Base-by-base conservation (phyloP, 1,140 invertebrate genomes). In the Hycleus phaleratus region DNA sequence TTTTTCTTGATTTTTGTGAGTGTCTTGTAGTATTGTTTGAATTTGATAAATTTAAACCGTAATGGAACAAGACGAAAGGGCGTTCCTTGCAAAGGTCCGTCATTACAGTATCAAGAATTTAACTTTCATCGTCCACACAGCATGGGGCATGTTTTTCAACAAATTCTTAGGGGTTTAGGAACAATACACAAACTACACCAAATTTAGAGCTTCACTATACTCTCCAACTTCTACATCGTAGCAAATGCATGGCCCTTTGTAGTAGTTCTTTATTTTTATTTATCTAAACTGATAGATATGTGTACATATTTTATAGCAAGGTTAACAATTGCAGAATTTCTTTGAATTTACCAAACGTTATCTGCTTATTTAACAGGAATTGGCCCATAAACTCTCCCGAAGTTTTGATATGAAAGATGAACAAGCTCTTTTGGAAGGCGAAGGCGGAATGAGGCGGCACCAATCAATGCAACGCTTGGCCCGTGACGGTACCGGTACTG, bases 331-430 rank as follows among this genome's bases (percentile, higher is more conserved):
- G 4, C 32, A 32, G 4, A 32, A 32, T 4, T 32, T 32, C 7
- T 32, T 32, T 7, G 32, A 32, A 5, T 32, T 18, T 18, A 18
- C 18, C 18, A 1, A 18, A 18, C 18, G 18, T 1, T 18, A 18
- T 18, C 18, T 32, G 3, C 7, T 32, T 4, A 32, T 61, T 51
- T 66, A 64, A n/a, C 79, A 88, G 87, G 86, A 90, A 79, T 77
- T 90, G 76, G 86, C 86, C 62, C 87, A 89, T 77, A 90, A 90
- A 75, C 77, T 90, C 60, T 89, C 87, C 61, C 78, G 87, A 67
- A 88, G 86, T 77, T 90, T 88, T 76, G 87, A 89, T 77, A 88
- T 90, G 86, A 89, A 90, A 75, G 87, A 90, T 66, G 87, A 88
- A 51, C 84, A 86, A 61, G 79, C 78, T 61, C 74, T 85, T 64